These are phyloP conservation scores for Brachyhypopomus occidentalis DNA, from an alignment of 2,113 vertebrate species.

Conservation along the genomic window DNA sequence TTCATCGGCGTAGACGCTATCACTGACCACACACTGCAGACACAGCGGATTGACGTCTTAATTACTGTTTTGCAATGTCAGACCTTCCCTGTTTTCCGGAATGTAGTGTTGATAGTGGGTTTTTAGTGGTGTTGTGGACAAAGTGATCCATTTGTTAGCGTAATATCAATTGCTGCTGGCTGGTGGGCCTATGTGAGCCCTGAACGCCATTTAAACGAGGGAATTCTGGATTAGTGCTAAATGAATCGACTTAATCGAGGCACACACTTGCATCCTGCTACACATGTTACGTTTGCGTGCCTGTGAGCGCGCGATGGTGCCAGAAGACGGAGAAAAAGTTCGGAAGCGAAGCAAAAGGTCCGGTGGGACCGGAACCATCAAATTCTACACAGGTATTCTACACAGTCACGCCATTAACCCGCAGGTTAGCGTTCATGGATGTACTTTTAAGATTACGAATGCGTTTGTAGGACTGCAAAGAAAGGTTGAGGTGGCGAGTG, in stretches of 20 bases:
- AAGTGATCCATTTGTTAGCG: neutral
- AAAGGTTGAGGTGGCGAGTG: neutral
- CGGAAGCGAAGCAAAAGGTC: too few relatives aligned
- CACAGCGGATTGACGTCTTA: neutral
- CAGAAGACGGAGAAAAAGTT: too few relatives aligned
- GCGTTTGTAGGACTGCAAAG: neutral
- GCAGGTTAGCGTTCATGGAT: neutral
- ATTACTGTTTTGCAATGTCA: neutral
- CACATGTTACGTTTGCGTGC: too few relatives aligned
- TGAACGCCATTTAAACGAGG: neutral
- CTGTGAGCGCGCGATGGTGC: too few relatives aligned
- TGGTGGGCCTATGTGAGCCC: neutral
- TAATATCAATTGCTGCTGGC: neutral
- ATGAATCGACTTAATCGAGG: neutral
- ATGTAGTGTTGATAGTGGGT: neutral
- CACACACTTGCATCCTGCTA: neutral
- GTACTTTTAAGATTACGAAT: neutral
- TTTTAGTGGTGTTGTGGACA: neutral
- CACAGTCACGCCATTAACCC: too few relatives aligned
- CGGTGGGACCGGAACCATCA: too few relatives aligned
- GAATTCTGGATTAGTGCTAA: neutral
- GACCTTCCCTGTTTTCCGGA: conserved; percentile 2
- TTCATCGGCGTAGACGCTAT: neutral
- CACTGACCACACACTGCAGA: conserved; percentile 26
- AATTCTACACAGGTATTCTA: too few relatives aligned